phyloP scores from a whole-genome alignment of 2,113 vertebrate species.

The Isichthys henryi region DNA sequence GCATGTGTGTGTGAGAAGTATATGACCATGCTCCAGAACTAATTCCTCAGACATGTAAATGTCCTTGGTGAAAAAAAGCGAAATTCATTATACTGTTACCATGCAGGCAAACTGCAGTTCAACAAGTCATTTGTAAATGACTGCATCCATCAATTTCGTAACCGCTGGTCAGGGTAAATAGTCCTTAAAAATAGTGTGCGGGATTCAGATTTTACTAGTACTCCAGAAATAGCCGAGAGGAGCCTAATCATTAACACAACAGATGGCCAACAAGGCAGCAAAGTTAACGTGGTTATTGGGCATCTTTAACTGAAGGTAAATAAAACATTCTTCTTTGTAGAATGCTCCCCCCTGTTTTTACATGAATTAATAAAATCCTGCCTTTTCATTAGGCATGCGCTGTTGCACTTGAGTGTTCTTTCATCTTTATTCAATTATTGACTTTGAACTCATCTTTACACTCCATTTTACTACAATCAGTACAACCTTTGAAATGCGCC shows the following conservation, averaged over 20 bases:
- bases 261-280: slow-evolving; percentile 25
- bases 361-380: slow-evolving; percentile 28
- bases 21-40: background rate
- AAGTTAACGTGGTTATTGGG: slow-evolving; percentile 2
- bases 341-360: slow-evolving; percentile 17
- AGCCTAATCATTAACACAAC: slow-evolving; percentile 24
- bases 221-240: background rate
- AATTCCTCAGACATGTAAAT: background rate
- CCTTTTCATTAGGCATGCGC: slow-evolving; percentile 31
- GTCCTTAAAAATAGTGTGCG: background rate
- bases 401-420: slow-evolving; percentile 4
- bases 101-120: slow-evolving; percentile 5
- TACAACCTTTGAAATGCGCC: background rate
- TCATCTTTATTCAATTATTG: slow-evolving; percentile 21
- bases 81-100: no score
- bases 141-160: background rate
- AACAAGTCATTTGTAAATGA: background rate
- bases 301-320: slow-evolving; percentile 25
- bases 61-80: background rate
- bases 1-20: background rate
- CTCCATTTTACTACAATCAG: background rate
- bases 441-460: slow-evolving; percentile 8
- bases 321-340: slow-evolving; percentile 22
- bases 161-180: background rate
- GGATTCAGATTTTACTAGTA: background rate